These are phyloP conservation scores for Cliona cf. orientalis DNA, from an alignment of 37 sponge, comb jelly and placozoan genomes.

Conservation along the genomic window DNA sequence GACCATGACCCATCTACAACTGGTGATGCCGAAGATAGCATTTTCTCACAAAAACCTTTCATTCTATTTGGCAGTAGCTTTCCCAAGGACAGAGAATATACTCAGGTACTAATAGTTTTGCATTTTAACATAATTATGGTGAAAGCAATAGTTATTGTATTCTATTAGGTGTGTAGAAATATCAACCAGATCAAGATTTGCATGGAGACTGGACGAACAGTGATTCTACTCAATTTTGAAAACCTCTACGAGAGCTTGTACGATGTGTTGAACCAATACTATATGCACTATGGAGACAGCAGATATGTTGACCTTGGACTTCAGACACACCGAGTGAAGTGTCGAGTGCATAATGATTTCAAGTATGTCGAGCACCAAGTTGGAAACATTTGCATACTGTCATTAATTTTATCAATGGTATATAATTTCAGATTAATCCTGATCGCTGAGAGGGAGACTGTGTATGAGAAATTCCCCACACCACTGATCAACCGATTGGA, in stretches of 20 bases:
- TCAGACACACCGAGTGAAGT: constrained; percentile 87
- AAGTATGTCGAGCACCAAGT: constrained; percentile 44
- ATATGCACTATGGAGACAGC: constrained; percentile 59
- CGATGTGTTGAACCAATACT: constrained; percentile 96
- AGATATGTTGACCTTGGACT: constrained; percentile 93
- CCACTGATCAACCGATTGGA: constrained; percentile 92
- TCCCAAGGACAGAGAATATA: constrained; percentile 93
- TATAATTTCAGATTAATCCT: constrained; percentile 66
- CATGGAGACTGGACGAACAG: constrained; percentile 91
- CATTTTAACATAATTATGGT: no score
- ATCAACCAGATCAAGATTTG: constrained; percentile 96
- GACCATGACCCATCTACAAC: background rate
- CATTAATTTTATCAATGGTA: no score
- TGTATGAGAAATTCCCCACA: constrained; percentile 87
- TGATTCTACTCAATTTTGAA: constrained; percentile 91
- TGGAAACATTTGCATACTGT: background rate
- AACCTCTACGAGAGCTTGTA: constrained; percentile 96
- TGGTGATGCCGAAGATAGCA: background rate
- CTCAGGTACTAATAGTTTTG: constrained; percentile 85
- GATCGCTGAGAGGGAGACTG: constrained; percentile 76
- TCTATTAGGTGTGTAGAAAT: constrained; percentile 85
- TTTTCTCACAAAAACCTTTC: constrained; percentile 31
- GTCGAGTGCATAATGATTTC: constrained; percentile 82
- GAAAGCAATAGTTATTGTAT: no score
- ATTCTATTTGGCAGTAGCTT: constrained; percentile 95